Conservation (phyloP, 2,113 vertebrate species). For the Myanophis thanlyinensis region DNA sequence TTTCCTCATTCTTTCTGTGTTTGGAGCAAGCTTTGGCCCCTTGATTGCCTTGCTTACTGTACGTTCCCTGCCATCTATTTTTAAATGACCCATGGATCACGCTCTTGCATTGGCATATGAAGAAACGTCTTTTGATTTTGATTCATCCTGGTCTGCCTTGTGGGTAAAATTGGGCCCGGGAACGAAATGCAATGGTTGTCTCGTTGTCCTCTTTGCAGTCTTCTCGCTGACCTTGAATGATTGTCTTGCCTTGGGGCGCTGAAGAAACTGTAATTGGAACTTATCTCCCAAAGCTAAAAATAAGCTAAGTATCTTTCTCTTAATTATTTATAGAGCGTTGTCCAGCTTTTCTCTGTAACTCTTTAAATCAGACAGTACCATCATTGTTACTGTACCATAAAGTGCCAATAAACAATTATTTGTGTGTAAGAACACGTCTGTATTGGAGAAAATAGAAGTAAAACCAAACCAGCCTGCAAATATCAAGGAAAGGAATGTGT, state of each 20-base stretch:
- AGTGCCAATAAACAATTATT: neutral
- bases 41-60: neutral
- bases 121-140: fast-evolving
- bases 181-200: neutral
- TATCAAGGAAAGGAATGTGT: neutral
- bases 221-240: constrained; percentile 43
- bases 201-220: constrained; percentile 15
- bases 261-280: constrained; percentile 45
- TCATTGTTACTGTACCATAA: constrained; percentile 1
- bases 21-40: neutral
- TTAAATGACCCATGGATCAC: neutral
- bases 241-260: constrained; percentile 23
- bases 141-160: neutral
- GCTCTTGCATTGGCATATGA: neutral
- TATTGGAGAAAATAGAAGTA: neutral
- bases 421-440: neutral
- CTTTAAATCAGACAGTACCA: constrained; percentile 22
- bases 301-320: constrained; percentile 48
- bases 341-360: constrained; percentile 26
- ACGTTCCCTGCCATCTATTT: neutral
- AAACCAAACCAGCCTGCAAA: neutral
- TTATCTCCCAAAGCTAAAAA: constrained; percentile 43
- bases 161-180: neutral
- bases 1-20: too few relatives aligned
- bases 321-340: constrained; percentile 59